Evolutionary conservation across 1,140 invertebrate genomes (phyloP), one percentile per base, ranked within the genome.

Genomic region (Neodiprion fabricii): DNA sequence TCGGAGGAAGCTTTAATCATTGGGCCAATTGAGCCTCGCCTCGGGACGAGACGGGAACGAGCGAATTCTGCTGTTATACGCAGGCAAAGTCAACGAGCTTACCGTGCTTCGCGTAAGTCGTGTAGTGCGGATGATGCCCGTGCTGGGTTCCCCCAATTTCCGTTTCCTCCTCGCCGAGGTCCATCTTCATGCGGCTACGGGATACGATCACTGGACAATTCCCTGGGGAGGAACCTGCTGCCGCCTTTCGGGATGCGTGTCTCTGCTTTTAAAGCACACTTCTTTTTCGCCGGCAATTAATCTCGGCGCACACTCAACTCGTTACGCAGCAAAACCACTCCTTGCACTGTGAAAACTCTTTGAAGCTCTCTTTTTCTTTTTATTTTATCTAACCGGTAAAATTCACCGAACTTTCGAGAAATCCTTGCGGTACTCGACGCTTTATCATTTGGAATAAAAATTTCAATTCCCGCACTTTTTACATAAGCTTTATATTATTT

Each of bases 31-130:
- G 28, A 40, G 28, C 28, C 28, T 40, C 28, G 28, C 28, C 28
- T 40, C 28, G 28, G 28, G 28, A 40, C 28, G 28, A 40, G 28
- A 40, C 28, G 28, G 5, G 28, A 40, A 3, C 5, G 28, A 5
- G 2, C 28, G 28, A 40, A 40, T 40, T 40, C 28, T 5, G 1
- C 28, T 40, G 28, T 40, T 40, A 40, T 40, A 40, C 28, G 28
- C 28, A 40, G 28, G 28, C 28, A 40, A 40, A 40, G 28, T 40
- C 28, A 40, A 40, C 28, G 53, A 12, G 73, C 77, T 79, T 77
- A 81, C 81, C 82, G 77, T 83, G 82, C 71, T 82, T 81, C 73
- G 70, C 75, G 77, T 81, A 81, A 76, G 76, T 78, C 23, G 79
- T 74, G 76, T 81, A 81, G 67, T 80, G 78, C 14, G 77, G 48